A percentile compares a stretch with the other conserved stretches of the same genome.
Conservation (phyloP, 92 coral and sea anemone genomes). For the Phymanthus crucifer region DNA sequence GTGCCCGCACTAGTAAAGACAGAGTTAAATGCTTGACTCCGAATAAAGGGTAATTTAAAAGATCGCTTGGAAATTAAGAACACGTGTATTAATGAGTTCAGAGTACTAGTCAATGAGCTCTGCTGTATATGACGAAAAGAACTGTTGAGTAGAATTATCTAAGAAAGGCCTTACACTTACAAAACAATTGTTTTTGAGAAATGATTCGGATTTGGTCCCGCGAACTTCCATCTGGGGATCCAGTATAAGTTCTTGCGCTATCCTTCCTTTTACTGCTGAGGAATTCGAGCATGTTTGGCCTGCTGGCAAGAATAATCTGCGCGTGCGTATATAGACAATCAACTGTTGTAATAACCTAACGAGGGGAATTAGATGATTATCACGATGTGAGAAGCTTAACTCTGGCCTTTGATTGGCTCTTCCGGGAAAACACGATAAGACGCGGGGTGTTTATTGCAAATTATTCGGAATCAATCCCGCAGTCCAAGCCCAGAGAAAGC, state of each 20-base stretch:
- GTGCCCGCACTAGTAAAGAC: not conserved
- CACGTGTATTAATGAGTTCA: not conserved
- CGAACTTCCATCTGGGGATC: not conserved
- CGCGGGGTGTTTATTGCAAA: conserved; percentile 2
- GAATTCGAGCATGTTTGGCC: not conserved
- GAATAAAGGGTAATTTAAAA: not conserved
- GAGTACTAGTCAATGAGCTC: not conserved
- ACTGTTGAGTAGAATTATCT: too few species aligned
- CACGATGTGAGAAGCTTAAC: not conserved
- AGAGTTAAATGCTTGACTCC: not conserved
- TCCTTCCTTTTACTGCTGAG: not conserved
- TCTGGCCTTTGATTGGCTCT: conserved; percentile 3
- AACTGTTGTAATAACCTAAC: conserved; percentile 10
- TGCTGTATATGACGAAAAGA: not conserved
- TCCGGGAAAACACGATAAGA: conserved; percentile 1
- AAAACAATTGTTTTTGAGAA: not conserved
- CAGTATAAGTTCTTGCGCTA: not conserved
- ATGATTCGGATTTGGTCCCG: not conserved
- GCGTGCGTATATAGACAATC: conserved; percentile 8
- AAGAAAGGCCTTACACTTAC: too few species aligned
- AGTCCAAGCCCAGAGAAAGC: conserved; percentile 6
- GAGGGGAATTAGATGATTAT: conserved; percentile 2
- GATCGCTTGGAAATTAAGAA: not conserved
- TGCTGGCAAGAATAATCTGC: not conserved
- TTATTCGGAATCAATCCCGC: not conserved